These are phyloP conservation scores for Pristionchus entomophagus DNA, from an alignment of 2,888 invertebrate genomes.

Conservation along the genomic window DNA sequence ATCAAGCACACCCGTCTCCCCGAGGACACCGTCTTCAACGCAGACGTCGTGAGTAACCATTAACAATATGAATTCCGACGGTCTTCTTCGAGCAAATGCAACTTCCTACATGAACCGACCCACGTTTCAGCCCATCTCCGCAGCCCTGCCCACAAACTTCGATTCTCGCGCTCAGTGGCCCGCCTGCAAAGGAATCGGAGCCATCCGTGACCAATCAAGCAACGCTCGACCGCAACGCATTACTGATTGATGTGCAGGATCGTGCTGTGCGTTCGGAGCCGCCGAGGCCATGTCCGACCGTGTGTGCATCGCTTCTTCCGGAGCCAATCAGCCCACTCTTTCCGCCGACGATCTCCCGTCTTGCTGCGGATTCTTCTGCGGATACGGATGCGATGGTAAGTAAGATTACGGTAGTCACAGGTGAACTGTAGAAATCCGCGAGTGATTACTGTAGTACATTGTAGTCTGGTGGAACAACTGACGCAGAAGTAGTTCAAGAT, in stretches of 20 bases:
- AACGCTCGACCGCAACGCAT: slow-evolving; percentile 80
- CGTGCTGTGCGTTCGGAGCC: slow-evolving; percentile 85
- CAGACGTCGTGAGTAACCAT: neutral
- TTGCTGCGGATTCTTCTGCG: slow-evolving; percentile 77
- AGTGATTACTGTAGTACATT: neutral
- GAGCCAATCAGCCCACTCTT: slow-evolving; percentile 74
- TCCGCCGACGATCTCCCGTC: slow-evolving; percentile 78
- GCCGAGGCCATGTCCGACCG: slow-evolving; percentile 78
- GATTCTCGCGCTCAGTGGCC: slow-evolving; percentile 89
- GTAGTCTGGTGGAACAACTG: neutral
- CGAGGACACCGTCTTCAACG: neutral
- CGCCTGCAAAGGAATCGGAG: slow-evolving; percentile 87
- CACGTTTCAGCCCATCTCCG: slow-evolving; percentile 48
- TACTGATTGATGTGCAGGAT: slow-evolving; percentile 80
- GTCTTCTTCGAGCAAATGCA: neutral
- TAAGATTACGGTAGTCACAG: neutral
- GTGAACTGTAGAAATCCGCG: neutral
- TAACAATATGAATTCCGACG: neutral
- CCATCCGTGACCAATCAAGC: slow-evolving; percentile 90
- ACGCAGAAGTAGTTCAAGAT: neutral
- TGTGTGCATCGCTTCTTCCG: slow-evolving; percentile 77
- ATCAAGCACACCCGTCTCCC: slow-evolving; percentile 39
- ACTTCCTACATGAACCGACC: neutral
- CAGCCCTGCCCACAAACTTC: slow-evolving; percentile 84
- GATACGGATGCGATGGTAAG: slow-evolving; percentile 75